phyloP scores from a whole-genome alignment of 1,140 invertebrate species.

The Bombus sylvicola region DNA sequence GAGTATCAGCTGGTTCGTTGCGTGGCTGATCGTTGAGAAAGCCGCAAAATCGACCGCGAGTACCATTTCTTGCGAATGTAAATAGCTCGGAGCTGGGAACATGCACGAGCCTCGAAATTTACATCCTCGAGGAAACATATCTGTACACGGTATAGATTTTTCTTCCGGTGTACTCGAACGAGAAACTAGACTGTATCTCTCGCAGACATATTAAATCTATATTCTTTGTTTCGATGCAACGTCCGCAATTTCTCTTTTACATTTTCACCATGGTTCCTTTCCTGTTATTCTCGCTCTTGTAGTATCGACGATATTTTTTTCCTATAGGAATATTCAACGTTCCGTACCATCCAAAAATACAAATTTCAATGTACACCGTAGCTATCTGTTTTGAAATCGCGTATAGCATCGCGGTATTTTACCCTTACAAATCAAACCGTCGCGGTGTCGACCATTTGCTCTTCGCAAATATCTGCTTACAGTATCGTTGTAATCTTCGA shows the following conservation, averaged over 20 bases:
- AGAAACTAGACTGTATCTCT: slow-evolving; percentile 42
- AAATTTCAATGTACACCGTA: background rate
- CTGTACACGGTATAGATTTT: slow-evolving; percentile 48
- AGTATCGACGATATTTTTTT: background rate
- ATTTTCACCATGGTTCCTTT: background rate
- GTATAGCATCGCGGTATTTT: background rate
- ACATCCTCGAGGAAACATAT: slow-evolving; percentile 47
- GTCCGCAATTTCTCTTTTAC: background rate
- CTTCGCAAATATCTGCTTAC: background rate
- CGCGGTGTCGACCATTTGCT: background rate
- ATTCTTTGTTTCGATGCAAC: slow-evolving; percentile 10
- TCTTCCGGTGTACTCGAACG: slow-evolving; percentile 9
- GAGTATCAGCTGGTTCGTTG: background rate
- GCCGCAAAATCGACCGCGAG: slow-evolving; percentile 63
- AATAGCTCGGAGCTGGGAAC: slow-evolving; percentile 61
- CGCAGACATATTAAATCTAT: slow-evolving; percentile 36
- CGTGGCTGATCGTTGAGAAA: slow-evolving; percentile 48
- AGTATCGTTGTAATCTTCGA: background rate
- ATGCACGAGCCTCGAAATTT: slow-evolving; percentile 53
- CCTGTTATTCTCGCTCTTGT: background rate
- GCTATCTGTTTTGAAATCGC: background rate
- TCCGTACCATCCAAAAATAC: background rate
- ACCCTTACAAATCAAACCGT: background rate
- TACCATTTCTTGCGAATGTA: slow-evolving; percentile 59
- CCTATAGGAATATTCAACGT: background rate